A percentile compares a stretch with the other conserved stretches of the same genome.
Conservation (phyloP, 2,888 invertebrate genomes). For the Campoplex nolae region DNA sequence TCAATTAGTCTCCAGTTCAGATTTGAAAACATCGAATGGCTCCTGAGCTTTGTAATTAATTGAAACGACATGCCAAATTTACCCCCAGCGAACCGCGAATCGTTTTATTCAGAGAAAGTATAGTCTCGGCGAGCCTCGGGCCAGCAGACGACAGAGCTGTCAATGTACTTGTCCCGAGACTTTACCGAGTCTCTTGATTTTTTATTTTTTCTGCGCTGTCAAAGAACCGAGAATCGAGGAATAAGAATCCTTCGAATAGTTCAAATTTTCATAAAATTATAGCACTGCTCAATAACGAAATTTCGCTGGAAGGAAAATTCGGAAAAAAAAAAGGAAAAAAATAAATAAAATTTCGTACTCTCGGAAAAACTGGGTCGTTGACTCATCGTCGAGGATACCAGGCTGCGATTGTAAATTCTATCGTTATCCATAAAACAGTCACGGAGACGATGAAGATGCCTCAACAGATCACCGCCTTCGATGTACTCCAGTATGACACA, state of each 20-base stretch:
- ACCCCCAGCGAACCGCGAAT: no score
- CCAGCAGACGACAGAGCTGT: no score
- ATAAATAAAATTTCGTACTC: slow-evolving; percentile 66
- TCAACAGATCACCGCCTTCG: slow-evolving; percentile 91
- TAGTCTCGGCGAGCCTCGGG: no score
- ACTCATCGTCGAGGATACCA: slow-evolving; percentile 32
- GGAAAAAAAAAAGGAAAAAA: neutral
- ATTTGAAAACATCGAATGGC: no score
- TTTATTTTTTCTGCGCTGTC: no score
- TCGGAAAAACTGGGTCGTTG: slow-evolving; percentile 63
- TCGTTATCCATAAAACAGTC: slow-evolving; percentile 70
- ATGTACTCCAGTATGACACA: slow-evolving; percentile 93
- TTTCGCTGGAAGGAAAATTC: neutral
- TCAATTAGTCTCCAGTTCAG: no score
- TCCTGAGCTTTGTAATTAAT: no score
- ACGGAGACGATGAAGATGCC: slow-evolving; percentile 85
- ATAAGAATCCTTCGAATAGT: neutral
- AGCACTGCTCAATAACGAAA: neutral
- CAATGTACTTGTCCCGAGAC: no score
- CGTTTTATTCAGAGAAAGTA: no score
- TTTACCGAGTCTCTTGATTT: no score
- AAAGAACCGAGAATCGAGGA: neutral
- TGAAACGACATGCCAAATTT: no score
- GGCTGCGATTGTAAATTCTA: slow-evolving; percentile 65
- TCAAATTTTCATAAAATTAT: neutral